Evolutionary conservation across 2,797 vertebrate genomes (phyloP).

Genomic region (Leptodactylus fallax): DNA sequence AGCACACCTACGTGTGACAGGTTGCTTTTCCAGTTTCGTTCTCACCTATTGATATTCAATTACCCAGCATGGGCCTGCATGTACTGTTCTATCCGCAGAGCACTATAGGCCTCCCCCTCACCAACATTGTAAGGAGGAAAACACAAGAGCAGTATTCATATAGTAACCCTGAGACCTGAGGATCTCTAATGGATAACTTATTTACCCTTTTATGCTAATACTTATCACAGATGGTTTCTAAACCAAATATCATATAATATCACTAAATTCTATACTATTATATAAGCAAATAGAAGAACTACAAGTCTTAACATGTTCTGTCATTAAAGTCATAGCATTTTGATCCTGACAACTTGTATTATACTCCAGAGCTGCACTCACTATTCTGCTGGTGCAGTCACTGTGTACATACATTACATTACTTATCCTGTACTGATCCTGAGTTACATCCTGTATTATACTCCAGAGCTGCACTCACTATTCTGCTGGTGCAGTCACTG

Average conservation of each 20-base stretch:
- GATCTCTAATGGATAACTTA: background rate
- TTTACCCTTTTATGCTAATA: background rate
- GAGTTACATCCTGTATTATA: too few species aligned
- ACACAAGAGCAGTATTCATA: background rate
- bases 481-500: too few species aligned
- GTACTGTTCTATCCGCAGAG: background rate
- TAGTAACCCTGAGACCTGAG: background rate
- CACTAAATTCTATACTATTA: too few species aligned
- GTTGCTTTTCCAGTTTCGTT: conserved; percentile 72
- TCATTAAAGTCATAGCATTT: too few species aligned
- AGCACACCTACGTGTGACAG: conserved; percentile 72
- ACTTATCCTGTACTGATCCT: too few species aligned
- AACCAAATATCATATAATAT: too few species aligned
- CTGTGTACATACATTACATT: too few species aligned
- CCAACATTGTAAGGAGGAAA: background rate
- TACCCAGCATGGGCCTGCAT: conserved; percentile 63
- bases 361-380: too few species aligned
- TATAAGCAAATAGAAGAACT: background rate
- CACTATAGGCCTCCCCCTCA: conserved; percentile 21
- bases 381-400: too few species aligned
- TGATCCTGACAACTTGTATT: too few species aligned
- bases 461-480: too few species aligned
- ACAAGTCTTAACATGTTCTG: background rate
- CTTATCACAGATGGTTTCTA: background rate
- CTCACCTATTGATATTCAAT: conserved; percentile 76